A percentile compares a stretch with the other conserved stretches of the same genome.
These are phyloP conservation scores for Sardinella longiceps DNA, from an alignment of 2,797 vertebrate genomes.

Conservation along the genomic window DNA sequence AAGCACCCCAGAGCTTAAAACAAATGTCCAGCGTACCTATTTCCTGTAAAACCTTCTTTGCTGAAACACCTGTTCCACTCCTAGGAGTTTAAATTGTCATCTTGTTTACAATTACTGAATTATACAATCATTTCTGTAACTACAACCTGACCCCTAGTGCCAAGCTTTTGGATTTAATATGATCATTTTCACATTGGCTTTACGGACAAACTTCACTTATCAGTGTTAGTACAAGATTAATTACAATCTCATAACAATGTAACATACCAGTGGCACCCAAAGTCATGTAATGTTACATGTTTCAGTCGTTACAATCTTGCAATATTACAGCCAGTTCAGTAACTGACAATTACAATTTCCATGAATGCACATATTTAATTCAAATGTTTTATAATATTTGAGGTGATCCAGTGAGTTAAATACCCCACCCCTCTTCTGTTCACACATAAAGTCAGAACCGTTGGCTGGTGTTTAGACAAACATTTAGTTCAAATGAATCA, in stretches of 20 bases:
- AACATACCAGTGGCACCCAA: not conserved
- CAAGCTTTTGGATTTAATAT: not conserved
- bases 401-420: not conserved
- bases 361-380: not conserved
- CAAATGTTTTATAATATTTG: not conserved
- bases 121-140: not conserved
- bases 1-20: not conserved
- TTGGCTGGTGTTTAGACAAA: not conserved
- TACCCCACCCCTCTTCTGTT: not conserved
- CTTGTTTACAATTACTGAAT: not conserved
- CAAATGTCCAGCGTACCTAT: not conserved
- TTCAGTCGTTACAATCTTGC: not conserved
- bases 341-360: not conserved
- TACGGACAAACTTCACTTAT: not conserved
- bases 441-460: not conserved
- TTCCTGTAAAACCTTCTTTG: not conserved
- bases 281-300: not conserved
- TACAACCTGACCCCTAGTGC: not conserved
- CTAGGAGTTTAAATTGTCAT: not conserved
- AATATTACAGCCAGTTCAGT: not conserved
- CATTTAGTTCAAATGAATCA: not conserved
- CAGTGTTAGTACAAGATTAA: not conserved
- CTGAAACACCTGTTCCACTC: not conserved
- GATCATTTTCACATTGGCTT: not conserved
- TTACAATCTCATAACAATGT: not conserved